phyloP scores from a whole-genome alignment of 2,113 vertebrate genomes.

The Uropsilus gracilis region DNA sequence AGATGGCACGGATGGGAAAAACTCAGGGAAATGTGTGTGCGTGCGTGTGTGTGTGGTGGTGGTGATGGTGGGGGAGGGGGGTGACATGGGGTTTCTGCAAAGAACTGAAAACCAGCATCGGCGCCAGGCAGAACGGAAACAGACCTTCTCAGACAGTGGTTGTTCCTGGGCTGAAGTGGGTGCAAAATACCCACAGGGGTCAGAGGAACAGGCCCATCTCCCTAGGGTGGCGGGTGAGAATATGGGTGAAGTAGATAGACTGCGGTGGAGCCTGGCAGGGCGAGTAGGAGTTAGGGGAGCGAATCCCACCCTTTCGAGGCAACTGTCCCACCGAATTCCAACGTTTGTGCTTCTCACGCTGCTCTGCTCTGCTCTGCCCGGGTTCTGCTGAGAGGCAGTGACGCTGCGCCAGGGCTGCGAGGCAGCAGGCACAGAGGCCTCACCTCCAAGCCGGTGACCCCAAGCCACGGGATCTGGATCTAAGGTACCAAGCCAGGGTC shows the following conservation, averaged over 20 bases:
- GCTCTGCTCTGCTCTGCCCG: neutral
- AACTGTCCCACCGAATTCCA: neutral
- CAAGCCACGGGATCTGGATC: slow-evolving; percentile 22
- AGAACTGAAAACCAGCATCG: neutral
- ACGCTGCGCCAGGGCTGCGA: neutral
- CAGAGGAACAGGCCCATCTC: neutral
- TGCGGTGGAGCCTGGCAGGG: neutral
- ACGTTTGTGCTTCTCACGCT: too few relatives aligned
- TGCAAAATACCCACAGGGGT: neutral
- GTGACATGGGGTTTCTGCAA: neutral
- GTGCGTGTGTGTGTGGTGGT: too few relatives aligned
- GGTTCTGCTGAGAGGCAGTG: neutral
- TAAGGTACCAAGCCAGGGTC: slow-evolving; percentile 75
- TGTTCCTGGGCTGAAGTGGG: neutral
- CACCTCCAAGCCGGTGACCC: neutral
- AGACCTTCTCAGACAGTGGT: neutral
- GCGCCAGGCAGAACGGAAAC: neutral
- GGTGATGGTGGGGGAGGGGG: neutral
- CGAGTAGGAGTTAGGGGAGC: neutral
- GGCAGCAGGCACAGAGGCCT: neutral
- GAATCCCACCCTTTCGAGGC: neutral
- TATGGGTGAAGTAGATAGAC: neutral
- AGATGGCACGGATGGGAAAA: neutral
- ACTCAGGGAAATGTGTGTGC: too few relatives aligned
- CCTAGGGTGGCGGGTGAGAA: neutral